Evolutionary conservation across 2,113 vertebrate species (phyloP), one percentile per base, ranked within the genome.

Genomic region (Tragelaphus buxtoni): DNA sequence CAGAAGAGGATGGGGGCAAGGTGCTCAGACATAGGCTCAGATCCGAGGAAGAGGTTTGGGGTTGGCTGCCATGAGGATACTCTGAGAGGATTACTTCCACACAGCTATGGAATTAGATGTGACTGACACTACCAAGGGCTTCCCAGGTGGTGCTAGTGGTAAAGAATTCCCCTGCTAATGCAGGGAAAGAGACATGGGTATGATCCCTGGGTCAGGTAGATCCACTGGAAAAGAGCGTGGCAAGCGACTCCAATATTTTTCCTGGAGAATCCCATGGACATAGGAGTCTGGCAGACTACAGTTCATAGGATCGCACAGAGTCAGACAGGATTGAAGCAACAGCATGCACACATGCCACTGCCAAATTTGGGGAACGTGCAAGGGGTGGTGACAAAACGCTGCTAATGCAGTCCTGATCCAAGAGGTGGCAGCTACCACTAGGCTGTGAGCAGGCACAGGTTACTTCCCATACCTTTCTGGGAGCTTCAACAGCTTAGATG

Each of bases 361-460:
- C 35, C 69, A 74, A 42, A 42, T 0, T 6, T 26, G 22, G 35
- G 11, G 22, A 74, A 74, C 0, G 0, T 74, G 22, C 22, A 24
- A 42, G 22, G 6, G 69, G 22, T 22, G 13, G 35, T 1, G 24
- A 42, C 69, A 74, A 42, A 74, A 42, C 1, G 35, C 10, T 74
- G 22, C 35, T 42, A 12, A 74, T 74, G 69, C 69, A 42, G 35
- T 24, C 35, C 35, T 74, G 69, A 2, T 42, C 35, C 35, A 39
- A 42, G 69, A 74, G 20, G 5, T 2, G 1, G 69, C 5, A 74
- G 5, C 35, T 26, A 74, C 69, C 11, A 74, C 35, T 35, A 74
- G 22, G 69, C 69, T 42, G 35, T 74, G 69, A 74, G 22, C 69
- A 69, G 18, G 18, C 18, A 69, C 65, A 74, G 20, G 35, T 42